A percentile compares a stretch with the other conserved stretches of the same genome.
phyloP scores from a whole-genome alignment of 1,140 invertebrate genomes.

The Saccostrea echinata region DNA sequence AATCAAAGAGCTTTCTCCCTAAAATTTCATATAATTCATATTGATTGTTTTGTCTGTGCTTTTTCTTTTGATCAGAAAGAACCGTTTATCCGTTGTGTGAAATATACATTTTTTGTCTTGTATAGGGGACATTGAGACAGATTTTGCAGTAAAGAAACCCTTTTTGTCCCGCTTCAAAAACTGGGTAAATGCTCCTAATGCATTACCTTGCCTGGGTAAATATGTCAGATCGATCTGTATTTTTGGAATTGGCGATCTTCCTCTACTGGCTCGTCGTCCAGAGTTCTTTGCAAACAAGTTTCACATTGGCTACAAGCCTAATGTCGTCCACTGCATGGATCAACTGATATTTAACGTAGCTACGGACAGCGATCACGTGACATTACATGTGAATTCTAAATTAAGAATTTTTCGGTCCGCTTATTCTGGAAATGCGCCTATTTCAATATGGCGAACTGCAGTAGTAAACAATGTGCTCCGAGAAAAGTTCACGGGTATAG shows the following conservation, averaged over 20 bases:
- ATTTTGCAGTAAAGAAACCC: conserved; percentile 54
- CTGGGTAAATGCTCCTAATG: conserved; percentile 60
- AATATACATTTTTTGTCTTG: conserved; percentile 43
- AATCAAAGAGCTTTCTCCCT: too few relatives aligned
- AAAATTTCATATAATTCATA: not conserved
- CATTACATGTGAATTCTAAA: too few relatives aligned
- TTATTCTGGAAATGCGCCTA: too few relatives aligned
- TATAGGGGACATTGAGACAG: conserved; percentile 63
- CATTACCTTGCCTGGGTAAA: conserved; percentile 59
- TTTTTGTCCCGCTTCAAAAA: conserved; percentile 71
- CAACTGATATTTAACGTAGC: conserved; percentile 64
- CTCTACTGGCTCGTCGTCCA: conserved; percentile 55
- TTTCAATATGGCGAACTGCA: too few relatives aligned
- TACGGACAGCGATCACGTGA: too few relatives aligned
- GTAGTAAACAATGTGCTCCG: too few relatives aligned
- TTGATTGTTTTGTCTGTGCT: not conserved
- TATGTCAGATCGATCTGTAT: conserved; percentile 70
- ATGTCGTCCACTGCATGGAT: conserved; percentile 69
- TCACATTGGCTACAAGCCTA: conserved; percentile 60
- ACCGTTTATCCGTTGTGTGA: too few relatives aligned
- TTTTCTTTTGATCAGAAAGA: too few relatives aligned
- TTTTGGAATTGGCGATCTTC: conserved; percentile 72
- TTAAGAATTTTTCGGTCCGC: too few relatives aligned
- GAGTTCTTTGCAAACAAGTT: conserved; percentile 75
- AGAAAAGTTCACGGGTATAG: too few relatives aligned